These are phyloP conservation scores for Syngnathoides biaculeatus DNA, from an alignment of 2,113 vertebrate genomes.

Conservation along the genomic window DNA sequence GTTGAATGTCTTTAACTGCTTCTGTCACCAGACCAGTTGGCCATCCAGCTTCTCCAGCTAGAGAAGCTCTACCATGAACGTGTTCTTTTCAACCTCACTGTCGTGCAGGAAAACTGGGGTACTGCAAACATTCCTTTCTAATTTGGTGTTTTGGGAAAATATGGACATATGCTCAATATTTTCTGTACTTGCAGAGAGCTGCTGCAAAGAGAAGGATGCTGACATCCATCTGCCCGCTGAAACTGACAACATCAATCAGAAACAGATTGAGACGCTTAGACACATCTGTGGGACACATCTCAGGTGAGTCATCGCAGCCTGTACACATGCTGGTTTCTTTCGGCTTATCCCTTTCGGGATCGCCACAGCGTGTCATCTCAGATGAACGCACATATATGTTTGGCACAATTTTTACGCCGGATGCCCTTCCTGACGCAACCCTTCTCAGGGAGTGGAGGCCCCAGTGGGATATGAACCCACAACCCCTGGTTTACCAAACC, in stretches of 20 bases:
- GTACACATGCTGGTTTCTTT: too few species aligned
- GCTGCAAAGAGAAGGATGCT: constrained; percentile 69
- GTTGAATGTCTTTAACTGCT: constrained; percentile 69
- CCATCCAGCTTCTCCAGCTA: constrained; percentile 89
- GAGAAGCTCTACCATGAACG: constrained; percentile 91
- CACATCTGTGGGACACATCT: constrained; percentile 87
- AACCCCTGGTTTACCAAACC: too few species aligned
- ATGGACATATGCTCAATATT: not conserved
- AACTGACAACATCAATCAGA: constrained; percentile 65
- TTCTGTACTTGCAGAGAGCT: constrained; percentile 77
- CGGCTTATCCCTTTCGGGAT: too few species aligned
- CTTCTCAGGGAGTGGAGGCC: too few species aligned
- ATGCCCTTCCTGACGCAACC: too few species aligned
- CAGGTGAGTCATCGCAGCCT: constrained; percentile 72
- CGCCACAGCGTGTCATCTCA: too few species aligned
- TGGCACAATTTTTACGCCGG: too few species aligned
- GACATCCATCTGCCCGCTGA: constrained; percentile 46
- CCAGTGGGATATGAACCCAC: too few species aligned
- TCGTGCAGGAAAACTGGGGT: constrained; percentile 92
- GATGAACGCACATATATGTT: too few species aligned
- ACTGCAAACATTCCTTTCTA: constrained; percentile 45
- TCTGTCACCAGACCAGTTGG: constrained; percentile 82
- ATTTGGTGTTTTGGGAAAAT: not conserved
- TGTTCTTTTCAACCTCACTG: constrained; percentile 85
- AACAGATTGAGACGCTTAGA: constrained; percentile 80